Conservation (phyloP, 2,888 invertebrate genomes). For the Macrosiphum euphorbiae region DNA sequence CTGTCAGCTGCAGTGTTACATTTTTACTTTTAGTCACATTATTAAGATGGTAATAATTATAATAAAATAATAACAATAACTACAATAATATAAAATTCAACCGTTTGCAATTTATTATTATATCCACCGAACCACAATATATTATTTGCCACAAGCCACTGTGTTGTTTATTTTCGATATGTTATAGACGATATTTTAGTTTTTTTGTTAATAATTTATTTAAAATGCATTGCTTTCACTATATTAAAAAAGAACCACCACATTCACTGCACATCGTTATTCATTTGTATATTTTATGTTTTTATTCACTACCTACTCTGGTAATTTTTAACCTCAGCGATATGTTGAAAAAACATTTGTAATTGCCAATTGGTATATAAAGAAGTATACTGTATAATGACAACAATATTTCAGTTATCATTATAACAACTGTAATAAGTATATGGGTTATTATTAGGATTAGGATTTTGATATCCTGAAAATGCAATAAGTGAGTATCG, state of each 20-base stretch:
- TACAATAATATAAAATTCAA: not conserved
- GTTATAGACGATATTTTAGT: constrained; percentile 28
- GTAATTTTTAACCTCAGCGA: not conserved
- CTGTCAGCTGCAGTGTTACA: not conserved
- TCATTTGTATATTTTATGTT: not conserved
- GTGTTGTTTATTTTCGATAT: constrained; percentile 2
- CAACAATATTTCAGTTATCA: not conserved
- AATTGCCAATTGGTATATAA: not conserved
- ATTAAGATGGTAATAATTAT: not conserved
- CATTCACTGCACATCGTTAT: not conserved
- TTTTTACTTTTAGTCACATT: constrained; percentile 40
- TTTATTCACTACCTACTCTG: not conserved
- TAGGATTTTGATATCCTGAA: not conserved
- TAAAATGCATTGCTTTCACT: constrained; percentile 41
- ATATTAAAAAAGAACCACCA: not conserved
- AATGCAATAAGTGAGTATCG: not conserved
- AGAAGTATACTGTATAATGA: not conserved
- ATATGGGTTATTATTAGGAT: not conserved
- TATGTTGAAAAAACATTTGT: not conserved
- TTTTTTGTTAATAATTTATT: constrained; percentile 6
- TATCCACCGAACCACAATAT: not conserved
- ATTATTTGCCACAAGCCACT: not conserved
- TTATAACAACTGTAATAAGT: not conserved
- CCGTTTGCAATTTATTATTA: not conserved
- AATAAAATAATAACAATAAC: not conserved